Percentiles rank a stretch among this genome's conserved stretches.
Conservation (phyloP, 1,140 invertebrate genomes). For the Drosophila quadrilineata region DNA sequence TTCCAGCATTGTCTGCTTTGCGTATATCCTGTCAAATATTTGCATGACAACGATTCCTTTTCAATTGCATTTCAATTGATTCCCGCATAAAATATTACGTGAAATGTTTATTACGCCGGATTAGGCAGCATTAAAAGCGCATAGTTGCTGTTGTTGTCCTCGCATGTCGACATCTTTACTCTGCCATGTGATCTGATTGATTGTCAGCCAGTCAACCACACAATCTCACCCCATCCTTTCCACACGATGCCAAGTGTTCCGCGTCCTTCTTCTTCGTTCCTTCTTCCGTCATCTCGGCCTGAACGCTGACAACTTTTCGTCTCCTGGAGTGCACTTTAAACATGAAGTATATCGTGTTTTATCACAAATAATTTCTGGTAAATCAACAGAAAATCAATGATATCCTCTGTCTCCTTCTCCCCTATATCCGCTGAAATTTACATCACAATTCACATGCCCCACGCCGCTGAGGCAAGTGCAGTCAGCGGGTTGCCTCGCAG, state of each 20-base stretch:
- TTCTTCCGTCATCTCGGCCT: conserved; percentile 15
- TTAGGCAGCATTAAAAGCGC: conserved; percentile 75
- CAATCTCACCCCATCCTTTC: not conserved
- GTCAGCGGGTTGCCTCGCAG: conserved; percentile 34
- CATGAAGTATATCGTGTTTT: conserved; percentile 68
- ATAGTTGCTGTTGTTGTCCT: conserved; percentile 35
- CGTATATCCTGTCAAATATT: conserved; percentile 67
- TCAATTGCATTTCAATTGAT: conserved; percentile 77
- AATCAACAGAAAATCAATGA: conserved; percentile 73
- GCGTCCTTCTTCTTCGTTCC: not conserved
- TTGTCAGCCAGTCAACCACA: conserved; percentile 33
- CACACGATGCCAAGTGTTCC: no score
- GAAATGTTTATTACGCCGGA: conserved; percentile 77
- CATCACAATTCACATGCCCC: conserved; percentile 8
- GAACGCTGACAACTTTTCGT: no score
- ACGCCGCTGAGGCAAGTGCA: conserved; percentile 28
- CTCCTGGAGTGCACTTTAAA: conserved; percentile 64
- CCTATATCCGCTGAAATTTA: conserved; percentile 48
- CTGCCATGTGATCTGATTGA: conserved; percentile 67
- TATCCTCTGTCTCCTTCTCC: no score
- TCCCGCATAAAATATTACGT: conserved; percentile 65
- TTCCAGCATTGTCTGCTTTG: conserved; percentile 46
- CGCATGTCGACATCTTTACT: conserved; percentile 31
- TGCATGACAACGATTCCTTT: conserved; percentile 64
- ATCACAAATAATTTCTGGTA: conserved; percentile 69